phyloP scores from a whole-genome alignment of 2,888 invertebrate genomes.

The Stramonita haemastoma region DNA sequence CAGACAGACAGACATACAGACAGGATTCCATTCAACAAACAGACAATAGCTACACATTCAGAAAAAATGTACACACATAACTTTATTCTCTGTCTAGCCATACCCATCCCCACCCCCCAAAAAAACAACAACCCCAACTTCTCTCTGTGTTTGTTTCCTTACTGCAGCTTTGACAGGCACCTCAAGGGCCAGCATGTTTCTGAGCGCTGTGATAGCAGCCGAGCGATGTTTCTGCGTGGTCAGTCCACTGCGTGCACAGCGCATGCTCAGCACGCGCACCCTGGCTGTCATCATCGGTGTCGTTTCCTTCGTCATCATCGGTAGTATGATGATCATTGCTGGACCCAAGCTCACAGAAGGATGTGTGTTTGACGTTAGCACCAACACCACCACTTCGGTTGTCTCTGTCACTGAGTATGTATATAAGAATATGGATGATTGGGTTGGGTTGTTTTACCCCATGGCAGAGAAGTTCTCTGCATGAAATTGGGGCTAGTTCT shows the following conservation, averaged over 20 bases:
- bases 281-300: neutral
- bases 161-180: neutral
- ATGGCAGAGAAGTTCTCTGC: too few species aligned
- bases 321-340: constrained; percentile 29
- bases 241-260: constrained; percentile 24
- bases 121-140: too few species aligned
- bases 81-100: too few species aligned
- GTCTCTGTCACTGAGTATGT: constrained; percentile 21
- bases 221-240: constrained; percentile 37
- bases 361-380: constrained; percentile 1
- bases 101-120: too few species aligned
- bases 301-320: neutral
- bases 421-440: too few species aligned
- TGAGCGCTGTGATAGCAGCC: neutral
- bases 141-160: neutral
- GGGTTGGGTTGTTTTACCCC: too few species aligned
- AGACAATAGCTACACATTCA: too few species aligned
- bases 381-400: neutral
- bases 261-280: neutral
- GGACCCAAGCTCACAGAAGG: constrained; percentile 18
- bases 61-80: too few species aligned
- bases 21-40: too few species aligned
- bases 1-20: too few species aligned
- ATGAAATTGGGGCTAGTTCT: too few species aligned
- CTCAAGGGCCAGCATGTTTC: constrained; percentile 20